Evolutionary conservation across 2,797 vertebrate species (phyloP), one percentile per base, ranked within the genome.

Genomic region (Hirundo rustica): DNA sequence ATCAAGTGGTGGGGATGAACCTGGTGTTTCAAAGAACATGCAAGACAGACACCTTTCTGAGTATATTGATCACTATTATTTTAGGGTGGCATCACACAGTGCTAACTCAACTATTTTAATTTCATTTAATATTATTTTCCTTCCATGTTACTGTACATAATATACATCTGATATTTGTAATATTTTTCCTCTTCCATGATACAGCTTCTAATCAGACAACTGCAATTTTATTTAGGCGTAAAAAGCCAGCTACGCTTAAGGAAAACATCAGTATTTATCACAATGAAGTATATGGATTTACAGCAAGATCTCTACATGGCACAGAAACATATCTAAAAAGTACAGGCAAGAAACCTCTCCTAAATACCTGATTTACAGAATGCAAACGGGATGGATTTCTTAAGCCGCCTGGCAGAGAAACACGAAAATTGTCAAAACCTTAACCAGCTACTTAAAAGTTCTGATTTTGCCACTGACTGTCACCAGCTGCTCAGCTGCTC

Each of bases 81-180:
- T 61, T 34, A 72, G 14, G 8, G 14, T 66, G n/a, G 29, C 62
- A 87, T 26, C 27, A 38, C n/a, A 27, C 13, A 64, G 16, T 48
- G 32, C 9, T 82, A 72, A 57, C 80, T 93, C 65, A 95, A 84
- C 76, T 71, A 85, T 85, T 93, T 96, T 88, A 34, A 90, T 83
- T 93, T 94, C 7, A 86, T 83, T 93, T 88, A 57, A 85, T 78
- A 81, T 95, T 82, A 64, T 87, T 87, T 93, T 94, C 44, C 74
- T 91, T 64, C 79, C 61, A 89, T 87, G 73, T 82, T 92, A 81
- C 10, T 89, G 62, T 60, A 79, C 20, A 45, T 55, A 84, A 88
- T 72, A 83, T 22, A 73, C 22, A 92, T 13, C 11, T 64, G n/a
- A 25, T 81, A 44, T 40, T 84, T 93, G 67, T 71, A 53, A 66